Base-by-base conservation (phyloP, 2,113 vertebrate genomes). In the western clawed frog (Xenopus tropicalis) region DNA sequence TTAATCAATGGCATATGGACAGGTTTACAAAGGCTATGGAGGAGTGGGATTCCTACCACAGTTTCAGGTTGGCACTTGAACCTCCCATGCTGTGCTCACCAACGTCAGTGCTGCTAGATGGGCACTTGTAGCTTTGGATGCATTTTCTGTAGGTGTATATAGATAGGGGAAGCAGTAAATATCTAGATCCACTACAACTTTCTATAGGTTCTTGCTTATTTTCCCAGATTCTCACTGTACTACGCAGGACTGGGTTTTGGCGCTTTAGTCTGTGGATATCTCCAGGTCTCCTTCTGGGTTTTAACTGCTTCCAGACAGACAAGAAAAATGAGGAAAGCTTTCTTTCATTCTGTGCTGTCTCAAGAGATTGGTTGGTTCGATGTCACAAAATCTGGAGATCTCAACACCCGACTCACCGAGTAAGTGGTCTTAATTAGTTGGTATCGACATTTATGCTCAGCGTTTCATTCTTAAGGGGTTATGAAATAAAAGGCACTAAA, bases 311-410 rank as follows among this genome's bases (percentile, higher is more conserved):
- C 91, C 12, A 86, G 91, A 63, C 93, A 96, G 78, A 90, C 88
- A 61, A 90, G 84, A 54, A 88, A 82, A 77, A 91, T 95, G 72
- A 83, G 88, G 74, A 88, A 80, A 79, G 70, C 85, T 54, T 93
- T 95, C 77, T 95, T 96, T 80, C 93, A 94, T 77, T 79, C 88
- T 43, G 79, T 95, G 77, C 85, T 95, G 84, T 86, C 87, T 56
- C 92, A 96, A 77, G 93, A 95, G 69, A 90, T 94, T 14, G 85
- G 91, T 80, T 95, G 94, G 93, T 95, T 93, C 66, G 93, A 96
- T 48, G 77, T 92, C 77, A 91, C 80, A 25, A 89, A 93, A 76
- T 85, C 86, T 0, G 85, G 91, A 74, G 88, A 94, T 82, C 89
- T 96, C 42, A 94, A 93, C 83, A 93, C 91, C 1, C 90, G 89